A percentile compares a stretch with the other conserved stretches of the same genome.
phyloP scores from a whole-genome alignment of 2,888 invertebrate genomes.

The Polia nebulosa region DNA sequence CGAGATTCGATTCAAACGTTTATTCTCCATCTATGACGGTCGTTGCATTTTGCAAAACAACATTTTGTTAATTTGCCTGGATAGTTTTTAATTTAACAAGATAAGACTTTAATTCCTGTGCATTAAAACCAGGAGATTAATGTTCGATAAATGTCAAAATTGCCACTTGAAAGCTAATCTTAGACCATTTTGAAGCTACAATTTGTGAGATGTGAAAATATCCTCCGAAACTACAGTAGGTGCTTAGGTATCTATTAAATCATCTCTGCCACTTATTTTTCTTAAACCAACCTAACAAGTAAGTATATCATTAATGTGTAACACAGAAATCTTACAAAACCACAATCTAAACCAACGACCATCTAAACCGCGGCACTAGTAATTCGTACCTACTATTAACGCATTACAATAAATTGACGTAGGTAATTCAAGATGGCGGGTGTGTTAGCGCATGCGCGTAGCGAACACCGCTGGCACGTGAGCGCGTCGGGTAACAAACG shows the following conservation, averaged over 20 bases:
- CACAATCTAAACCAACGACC: not conserved
- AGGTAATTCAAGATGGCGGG: slow-evolving; percentile 69
- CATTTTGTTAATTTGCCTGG: not conserved
- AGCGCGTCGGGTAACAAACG: slow-evolving; percentile 65
- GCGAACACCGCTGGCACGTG: slow-evolving; percentile 56
- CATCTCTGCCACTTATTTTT: no score
- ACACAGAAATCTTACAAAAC: not conserved
- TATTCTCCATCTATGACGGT: not conserved
- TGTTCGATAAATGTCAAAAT: no score
- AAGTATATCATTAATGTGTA: no score
- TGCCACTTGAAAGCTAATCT: no score
- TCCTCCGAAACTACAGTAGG: no score
- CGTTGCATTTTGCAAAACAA: slow-evolving; percentile 3
- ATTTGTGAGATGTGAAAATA: no score
- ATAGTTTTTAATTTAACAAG: not conserved
- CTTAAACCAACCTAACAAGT: no score
- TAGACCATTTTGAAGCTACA: not conserved
- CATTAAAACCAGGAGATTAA: not conserved
- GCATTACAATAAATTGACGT: slow-evolving; percentile 51
- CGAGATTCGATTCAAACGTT: not conserved
- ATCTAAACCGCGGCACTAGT: not conserved
- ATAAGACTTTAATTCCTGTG: not conserved
- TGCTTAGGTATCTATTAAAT: no score
- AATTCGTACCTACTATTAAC: slow-evolving; percentile 10
- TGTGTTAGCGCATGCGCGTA: slow-evolving; percentile 61